Evolutionary conservation across 1,140 invertebrate species (phyloP), one percentile per base, ranked within the genome.

Genomic region (Gonatopus flavifemur): DNA sequence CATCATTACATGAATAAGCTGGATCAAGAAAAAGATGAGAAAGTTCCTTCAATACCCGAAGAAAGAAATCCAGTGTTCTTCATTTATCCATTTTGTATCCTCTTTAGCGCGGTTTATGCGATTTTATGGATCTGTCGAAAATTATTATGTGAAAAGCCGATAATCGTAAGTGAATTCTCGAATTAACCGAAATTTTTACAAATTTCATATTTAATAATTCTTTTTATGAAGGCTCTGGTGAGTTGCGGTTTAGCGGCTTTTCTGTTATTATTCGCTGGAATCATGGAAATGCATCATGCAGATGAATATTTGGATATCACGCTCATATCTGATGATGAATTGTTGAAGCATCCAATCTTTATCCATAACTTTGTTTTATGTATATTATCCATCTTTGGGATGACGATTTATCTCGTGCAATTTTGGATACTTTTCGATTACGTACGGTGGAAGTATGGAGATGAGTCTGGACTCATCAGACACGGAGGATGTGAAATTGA

Each of bases 321-420:
- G 2, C 43, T 59, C 43, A 52, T 78, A 12, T 59, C 57, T 13
- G 72, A 77, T 39, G 59, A 64, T 6, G 64, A 76, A 33, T 43
- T 76, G 35, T 22, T 73, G 6, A 15, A 39, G 2, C 71, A 77
- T 68, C 71, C 74, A 0, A 52, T 74, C 42, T 78, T 74, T 42
- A 65, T 75, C 39, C 75, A 76, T 33, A 73, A 72, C 53, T 76
- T 76, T 24, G 13, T 65, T 7, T 57, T 74, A 12, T 74, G 73
- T 37, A 64, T 74, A 16, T 13, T 74, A 18, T 76, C 74, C 15
- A 65, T 77, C 20, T 67, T 72, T 12, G 60, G 59, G 15, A 69
- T 71, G 64, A 46, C 32, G 16, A 12, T 77, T 5, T 75, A 74
- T 45, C 40, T 72, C 2, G 43, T 74, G 21, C 72, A 77, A 31